These are phyloP conservation scores for Exocentrus adspersus DNA, from an alignment of 2,888 invertebrate genomes.

Conservation along the genomic window DNA sequence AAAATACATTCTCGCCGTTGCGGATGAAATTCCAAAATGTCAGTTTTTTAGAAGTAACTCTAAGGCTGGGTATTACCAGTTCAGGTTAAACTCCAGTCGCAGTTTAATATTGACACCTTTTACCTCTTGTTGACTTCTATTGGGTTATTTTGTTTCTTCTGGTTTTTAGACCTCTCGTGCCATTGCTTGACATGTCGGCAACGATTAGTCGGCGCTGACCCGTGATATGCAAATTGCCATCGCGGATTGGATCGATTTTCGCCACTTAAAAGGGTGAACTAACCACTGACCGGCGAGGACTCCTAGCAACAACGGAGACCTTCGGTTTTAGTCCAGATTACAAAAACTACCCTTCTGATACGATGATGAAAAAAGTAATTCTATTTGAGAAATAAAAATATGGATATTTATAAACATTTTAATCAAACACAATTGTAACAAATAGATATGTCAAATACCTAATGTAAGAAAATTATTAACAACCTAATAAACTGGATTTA, in stretches of 20 bases:
- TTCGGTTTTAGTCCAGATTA: background rate
- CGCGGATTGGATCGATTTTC: slow-evolving; percentile 53
- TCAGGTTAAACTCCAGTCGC: no score
- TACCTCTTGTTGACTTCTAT: no score
- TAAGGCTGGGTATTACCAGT: no score
- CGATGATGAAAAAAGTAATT: no score
- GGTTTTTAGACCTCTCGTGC: slow-evolving; percentile 57
- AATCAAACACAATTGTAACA: no score
- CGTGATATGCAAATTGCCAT: slow-evolving; percentile 57
- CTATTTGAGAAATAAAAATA: no score
- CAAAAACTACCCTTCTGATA: no score
- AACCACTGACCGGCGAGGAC: slow-evolving; percentile 24
- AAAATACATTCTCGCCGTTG: slow-evolving; percentile 49
- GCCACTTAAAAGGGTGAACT: slow-evolving; percentile 25
- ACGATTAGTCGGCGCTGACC: slow-evolving; percentile 57
- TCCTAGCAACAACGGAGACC: slow-evolving; percentile 24
- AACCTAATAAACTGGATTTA: background rate
- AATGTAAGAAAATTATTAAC: background rate
- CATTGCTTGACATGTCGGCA: slow-evolving; percentile 54
- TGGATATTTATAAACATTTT: no score
- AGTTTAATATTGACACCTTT: no score
- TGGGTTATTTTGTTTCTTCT: background rate
- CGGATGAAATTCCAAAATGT: no score
- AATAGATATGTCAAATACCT: no score
- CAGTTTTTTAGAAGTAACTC: no score